Percentiles rank a stretch among this genome's conserved stretches.
Conservation (phyloP, 2,888 invertebrate species). For the Lasioglossum oenotherae region DNA sequence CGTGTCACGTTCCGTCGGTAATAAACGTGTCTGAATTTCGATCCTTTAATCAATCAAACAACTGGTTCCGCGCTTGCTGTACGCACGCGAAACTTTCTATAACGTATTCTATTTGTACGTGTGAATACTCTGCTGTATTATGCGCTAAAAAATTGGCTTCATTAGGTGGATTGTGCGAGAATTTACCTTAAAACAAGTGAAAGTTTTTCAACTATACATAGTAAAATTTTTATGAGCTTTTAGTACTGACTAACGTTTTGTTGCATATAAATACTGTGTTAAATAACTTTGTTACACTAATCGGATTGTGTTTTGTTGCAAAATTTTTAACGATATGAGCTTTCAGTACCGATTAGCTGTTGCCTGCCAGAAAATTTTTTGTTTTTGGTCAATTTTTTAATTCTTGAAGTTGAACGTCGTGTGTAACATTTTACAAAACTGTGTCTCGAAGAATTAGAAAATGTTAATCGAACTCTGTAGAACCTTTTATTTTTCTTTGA, state of each 20-base stretch:
- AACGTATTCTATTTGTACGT: not conserved
- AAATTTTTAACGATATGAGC: too few species aligned
- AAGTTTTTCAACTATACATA: not conserved
- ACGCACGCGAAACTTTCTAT: not conserved
- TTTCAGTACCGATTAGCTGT: too few species aligned
- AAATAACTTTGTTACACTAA: too few species aligned
- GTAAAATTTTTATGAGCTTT: not conserved
- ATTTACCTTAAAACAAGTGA: not conserved
- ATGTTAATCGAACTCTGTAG: too few species aligned
- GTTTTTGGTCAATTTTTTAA: not conserved
- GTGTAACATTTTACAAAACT: too few species aligned
- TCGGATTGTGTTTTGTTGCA: too few species aligned
- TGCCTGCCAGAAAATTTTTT: not conserved
- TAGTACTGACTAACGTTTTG: too few species aligned
- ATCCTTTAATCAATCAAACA: slow-evolving; percentile 1
- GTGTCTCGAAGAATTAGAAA: too few species aligned
- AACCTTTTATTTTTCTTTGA: too few species aligned
- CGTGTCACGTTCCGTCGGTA: not conserved
- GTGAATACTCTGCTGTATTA: not conserved
- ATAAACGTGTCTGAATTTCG: not conserved
- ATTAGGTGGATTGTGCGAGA: not conserved
- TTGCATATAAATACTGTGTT: too few species aligned
- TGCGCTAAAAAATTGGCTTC: not conserved
- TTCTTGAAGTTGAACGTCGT: too few species aligned
- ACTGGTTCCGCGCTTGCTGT: not conserved